Percentiles rank a stretch among this genome's conserved stretches.
Conservation (phyloP, 2,888 invertebrate genomes). For the Muschampia plurimacula region DNA sequence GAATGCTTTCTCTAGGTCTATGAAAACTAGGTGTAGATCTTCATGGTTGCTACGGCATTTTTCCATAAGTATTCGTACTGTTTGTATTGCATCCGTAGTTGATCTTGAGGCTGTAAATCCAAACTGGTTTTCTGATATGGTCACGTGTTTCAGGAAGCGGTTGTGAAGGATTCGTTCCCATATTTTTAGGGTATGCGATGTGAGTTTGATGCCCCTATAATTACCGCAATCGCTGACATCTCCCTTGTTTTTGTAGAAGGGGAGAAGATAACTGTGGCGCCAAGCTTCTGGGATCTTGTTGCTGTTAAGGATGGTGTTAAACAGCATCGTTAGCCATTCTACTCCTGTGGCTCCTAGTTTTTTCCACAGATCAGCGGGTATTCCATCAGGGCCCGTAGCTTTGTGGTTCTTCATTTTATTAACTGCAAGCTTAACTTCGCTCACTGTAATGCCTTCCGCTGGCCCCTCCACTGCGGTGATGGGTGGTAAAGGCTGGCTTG, state of each 20-base stretch:
- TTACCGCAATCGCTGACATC: constrained; percentile 37
- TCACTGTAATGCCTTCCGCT: background rate
- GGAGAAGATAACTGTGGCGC: constrained; percentile 34
- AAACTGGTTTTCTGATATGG: background rate
- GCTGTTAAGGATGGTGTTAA: background rate
- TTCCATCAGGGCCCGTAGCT: background rate
- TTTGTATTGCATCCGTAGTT: background rate
- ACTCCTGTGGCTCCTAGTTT: background rate
- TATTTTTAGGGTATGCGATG: constrained; percentile 37
- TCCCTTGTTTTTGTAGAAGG: constrained; percentile 43
- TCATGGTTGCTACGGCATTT: background rate
- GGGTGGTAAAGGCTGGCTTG: background rate
- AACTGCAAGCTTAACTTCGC: background rate
- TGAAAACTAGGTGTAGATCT: background rate
- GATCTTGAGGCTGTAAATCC: background rate
- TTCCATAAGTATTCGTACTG: background rate
- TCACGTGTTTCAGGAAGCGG: background rate
- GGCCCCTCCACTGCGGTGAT: background rate
- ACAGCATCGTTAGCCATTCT: background rate
- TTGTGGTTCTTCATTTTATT: constrained; percentile 12
- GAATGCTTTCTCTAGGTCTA: too few relatives aligned
- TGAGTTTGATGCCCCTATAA: constrained; percentile 42
- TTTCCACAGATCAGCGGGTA: background rate
- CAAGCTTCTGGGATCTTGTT: constrained; percentile 23
- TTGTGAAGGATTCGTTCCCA: background rate